These are phyloP conservation scores for Drosophila aldrichi DNA, from an alignment of 2,888 invertebrate species.

Conservation along the genomic window DNA sequence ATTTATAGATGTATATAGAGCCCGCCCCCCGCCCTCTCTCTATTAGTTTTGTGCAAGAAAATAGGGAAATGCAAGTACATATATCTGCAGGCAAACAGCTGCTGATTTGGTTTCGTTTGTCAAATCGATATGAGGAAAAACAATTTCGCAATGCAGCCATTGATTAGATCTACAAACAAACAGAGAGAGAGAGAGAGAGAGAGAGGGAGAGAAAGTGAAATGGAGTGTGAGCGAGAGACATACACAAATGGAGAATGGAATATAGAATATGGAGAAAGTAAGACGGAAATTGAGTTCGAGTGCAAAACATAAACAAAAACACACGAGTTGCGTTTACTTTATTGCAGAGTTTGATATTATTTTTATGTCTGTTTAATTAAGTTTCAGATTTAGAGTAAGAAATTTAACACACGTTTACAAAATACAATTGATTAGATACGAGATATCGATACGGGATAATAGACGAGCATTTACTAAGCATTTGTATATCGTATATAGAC, in stretches of 20 bases:
- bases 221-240: constrained; percentile 17
- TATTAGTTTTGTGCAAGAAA: constrained; percentile 1
- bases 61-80: neutral
- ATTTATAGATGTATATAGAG: constrained; percentile 6
- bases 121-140: constrained; percentile 65
- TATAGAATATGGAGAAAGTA: constrained; percentile 22
- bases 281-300: constrained; percentile 29
- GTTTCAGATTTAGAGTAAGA: constrained; percentile 18
- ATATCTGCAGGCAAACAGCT: constrained; percentile 67
- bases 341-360: constrained; percentile 42
- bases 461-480: constrained; percentile 38
- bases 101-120: constrained; percentile 61
- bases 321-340: constrained; percentile 73
- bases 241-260: constrained; percentile 34
- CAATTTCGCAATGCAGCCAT: constrained; percentile 56
- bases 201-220: neutral
- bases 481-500: constrained; percentile 14
- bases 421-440: constrained; percentile 55
- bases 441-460: constrained; percentile 10
- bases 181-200: neutral
- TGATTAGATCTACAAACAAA: constrained; percentile 54
- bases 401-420: constrained; percentile 61
- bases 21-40: neutral
- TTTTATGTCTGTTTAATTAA: constrained; percentile 30
- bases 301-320: constrained; percentile 67